Base-by-base conservation (phyloP, 2,888 invertebrate genomes). In the Temnothorax rugatulus region DNA sequence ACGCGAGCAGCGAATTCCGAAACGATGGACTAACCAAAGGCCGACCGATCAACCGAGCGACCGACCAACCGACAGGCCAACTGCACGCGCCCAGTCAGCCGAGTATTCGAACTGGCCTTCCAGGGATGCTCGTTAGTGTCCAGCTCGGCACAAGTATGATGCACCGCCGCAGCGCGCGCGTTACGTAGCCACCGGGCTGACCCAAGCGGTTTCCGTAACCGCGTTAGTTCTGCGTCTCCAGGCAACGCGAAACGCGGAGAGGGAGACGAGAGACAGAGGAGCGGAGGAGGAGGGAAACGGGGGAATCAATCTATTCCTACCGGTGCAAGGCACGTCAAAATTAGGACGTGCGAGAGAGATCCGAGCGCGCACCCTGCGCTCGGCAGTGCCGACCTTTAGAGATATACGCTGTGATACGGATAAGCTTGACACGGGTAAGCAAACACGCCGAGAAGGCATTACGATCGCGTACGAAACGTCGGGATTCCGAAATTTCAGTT, bases 101-200 rank as follows among this genome's bases (percentile, higher is more conserved):
- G 83, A 64, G 69, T 75, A 76, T 77, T 73, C 83, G 59, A 57
- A 57, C 71, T 76, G 25, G 54, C 57, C 71, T 44, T 75, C 54
- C 82, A 88, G 88, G 88, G 89, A 89, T 92, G 87, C 91, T 90
- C 89, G 90, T 92, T 92, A 92, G 90, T 83, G 88, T 88, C 82
- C 63, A 52, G 82, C 82, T 52, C 25, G 81, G 73, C 71, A 84
- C 50, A 83, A 73, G 77, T 92, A 91, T 92, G 90, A 90, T 84
- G 90, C 88, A 91, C 86, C 87, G 59, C n/a, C 59, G 44, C n/a
- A 38, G 84, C 66, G 85, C 83, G 85, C 83, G 84, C 83, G 84
- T 88, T 87, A 86, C 85, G 83, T 82, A 86, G 84, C 84, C 85
- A 82, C 34, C 34, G 71, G 79, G 54, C 83, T 81, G 81, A 75